Base-by-base conservation (phyloP, 2,888 invertebrate genomes). In the Phrixothrix hirtus region DNA sequence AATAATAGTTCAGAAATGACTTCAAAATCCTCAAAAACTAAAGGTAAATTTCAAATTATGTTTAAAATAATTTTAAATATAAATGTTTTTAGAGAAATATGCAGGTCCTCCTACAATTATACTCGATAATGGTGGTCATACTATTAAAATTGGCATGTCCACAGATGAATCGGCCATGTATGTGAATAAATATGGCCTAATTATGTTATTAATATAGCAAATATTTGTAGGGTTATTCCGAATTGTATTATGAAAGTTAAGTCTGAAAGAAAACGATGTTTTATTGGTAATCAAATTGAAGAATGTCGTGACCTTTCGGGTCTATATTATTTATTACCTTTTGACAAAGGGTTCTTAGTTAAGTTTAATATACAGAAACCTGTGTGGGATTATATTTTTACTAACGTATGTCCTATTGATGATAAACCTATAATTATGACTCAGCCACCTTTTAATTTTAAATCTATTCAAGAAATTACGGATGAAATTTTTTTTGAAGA, bases 191-290 rank as follows among this genome's bases (percentile, higher is more conserved):
- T 43, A 59, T 21, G 21, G 3, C 7, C 7, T 21, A 21, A 21
- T 7, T 7, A 21, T 5, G 7, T 21, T 5, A 21, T 7, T 21
- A 21, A 21, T 21, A 21, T 7, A 21, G 7, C 3, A 5, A 21
- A 21, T 3, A 2, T 26, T 75, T 77, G 43, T 64, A 86, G 85
- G 67, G 71, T 91, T 10, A 82, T 95, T 39, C 95, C 97, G 0
- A 99, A 99, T 76, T 95, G 93, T 68, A 92, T 99, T 16, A 94
- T 95, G 84, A 99, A 99, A 81, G 96, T 96, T 0, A 98, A 97
- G 76, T 94, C 93, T 41, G 98, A 99, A 75, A 79, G 95, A 43
- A 85, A 96, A 6, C 82, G 98, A 31, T 88, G 94, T 0, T 99
- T 97, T 74, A 85, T 99, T 46, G 97, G 90, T 0, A 86, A 89